Evolutionary conservation across 2,888 invertebrate genomes (phyloP), one percentile per base, ranked within the genome.

Genomic region (Cheilosia urbana): DNA sequence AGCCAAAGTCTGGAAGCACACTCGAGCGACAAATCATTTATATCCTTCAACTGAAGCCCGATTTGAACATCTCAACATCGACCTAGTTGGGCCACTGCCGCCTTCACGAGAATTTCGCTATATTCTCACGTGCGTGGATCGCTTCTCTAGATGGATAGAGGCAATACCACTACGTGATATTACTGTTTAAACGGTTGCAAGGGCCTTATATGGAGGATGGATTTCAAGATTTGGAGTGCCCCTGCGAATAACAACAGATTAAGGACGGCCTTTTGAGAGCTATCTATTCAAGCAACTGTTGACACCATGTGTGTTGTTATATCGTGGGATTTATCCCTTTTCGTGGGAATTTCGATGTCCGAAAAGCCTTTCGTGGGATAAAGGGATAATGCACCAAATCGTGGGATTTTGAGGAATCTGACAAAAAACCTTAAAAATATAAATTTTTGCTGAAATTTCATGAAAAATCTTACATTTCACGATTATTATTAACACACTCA

Each of bases 21-120:
- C 30, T 6, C 34, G 51, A 7, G 7, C 42, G 11, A 51, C 68
- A 6, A 63, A n/a, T 24, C 37, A 34, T 17, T 6, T 17, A 2
- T 68, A 68, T 4, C 68, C 45, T 30, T n/a, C 47, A 21, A 65
- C 37, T 5, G 55, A 30, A 17, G 7, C 27, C 6, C 30, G 66
- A 47, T 76, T 93, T 87, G 75, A 87, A 11, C 91, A 91, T 73
- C 88, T 93, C 15, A 91, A 93, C 87, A 88, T 93, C 4, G 92
- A 93, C 87, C 85, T 93, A 4, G 89, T 93, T 2, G 92, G 92
- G 0, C 92, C 92, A 0, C 79, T 93, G 13, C 90, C 91, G 13
- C 7, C 73, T 1, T 89, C 89, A 1, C 40, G 89, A 2, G 89
- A 88, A 15, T 89, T 82, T 69, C 69, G 82, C 5, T 91, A 91